Conservation (phyloP, 2,113 vertebrate genomes). For the Saccopteryx bilineata region DNA sequence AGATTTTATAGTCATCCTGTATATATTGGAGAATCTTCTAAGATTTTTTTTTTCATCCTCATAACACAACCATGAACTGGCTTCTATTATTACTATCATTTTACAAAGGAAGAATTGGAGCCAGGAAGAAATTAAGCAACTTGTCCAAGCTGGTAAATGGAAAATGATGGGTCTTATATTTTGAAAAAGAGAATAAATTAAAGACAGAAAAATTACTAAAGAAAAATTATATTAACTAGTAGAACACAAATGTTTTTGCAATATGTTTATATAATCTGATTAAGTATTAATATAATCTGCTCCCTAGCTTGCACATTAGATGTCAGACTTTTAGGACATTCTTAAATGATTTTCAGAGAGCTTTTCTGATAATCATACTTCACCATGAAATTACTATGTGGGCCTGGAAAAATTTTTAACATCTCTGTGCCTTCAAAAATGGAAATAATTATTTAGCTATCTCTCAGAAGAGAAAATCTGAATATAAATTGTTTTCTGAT, state of each 20-base stretch:
- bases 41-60: background rate
- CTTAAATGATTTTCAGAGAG: conserved; percentile 21
- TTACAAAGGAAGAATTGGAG: conserved; percentile 31
- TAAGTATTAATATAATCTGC: conserved; percentile 30
- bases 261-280: conserved; percentile 1
- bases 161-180: background rate
- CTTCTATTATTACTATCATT: background rate
- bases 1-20: background rate
- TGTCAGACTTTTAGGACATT: background rate
- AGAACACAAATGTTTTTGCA: conserved; percentile 59
- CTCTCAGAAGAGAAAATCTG: conserved; percentile 66
- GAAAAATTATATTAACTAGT: background rate
- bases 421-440: conserved; percentile 58
- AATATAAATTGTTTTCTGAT: conserved; percentile 69
- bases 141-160: background rate
- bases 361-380: background rate
- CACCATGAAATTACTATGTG: conserved; percentile 14
- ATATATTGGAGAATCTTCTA: background rate
- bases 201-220: conserved; percentile 14
- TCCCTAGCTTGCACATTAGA: background rate
- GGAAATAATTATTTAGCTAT: conserved; percentile 54
- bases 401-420: background rate
- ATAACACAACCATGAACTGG: background rate
- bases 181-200: conserved; percentile 19
- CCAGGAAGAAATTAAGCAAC: conserved; percentile 7